phyloP scores from a whole-genome alignment of 2,888 invertebrate genomes.

The Lochmaea crataegi region DNA sequence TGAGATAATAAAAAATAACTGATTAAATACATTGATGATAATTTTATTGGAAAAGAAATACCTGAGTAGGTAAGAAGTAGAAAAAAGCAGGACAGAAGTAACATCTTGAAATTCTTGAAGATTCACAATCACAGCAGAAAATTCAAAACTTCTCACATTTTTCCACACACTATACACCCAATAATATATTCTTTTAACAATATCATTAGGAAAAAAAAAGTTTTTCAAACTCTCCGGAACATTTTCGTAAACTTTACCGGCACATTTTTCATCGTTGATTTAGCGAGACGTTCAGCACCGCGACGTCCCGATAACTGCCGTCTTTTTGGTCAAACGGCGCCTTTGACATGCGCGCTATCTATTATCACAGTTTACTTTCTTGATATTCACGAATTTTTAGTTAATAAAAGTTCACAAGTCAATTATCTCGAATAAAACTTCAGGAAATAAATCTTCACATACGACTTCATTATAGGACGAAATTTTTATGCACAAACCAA shows the following conservation, averaged over 20 bases:
- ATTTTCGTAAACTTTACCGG: slow-evolving; percentile 28
- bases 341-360: slow-evolving; percentile 52
- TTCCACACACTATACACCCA: slow-evolving; percentile 30
- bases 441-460: neutral
- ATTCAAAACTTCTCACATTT: slow-evolving; percentile 44
- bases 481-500: too few relatives aligned
- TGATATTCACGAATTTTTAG: neutral
- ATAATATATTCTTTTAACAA: neutral
- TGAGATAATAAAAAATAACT: too few relatives aligned
- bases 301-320: slow-evolving; percentile 53
- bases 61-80: slow-evolving; percentile 49
- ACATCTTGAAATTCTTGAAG: slow-evolving; percentile 46
- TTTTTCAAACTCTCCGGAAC: slow-evolving; percentile 22
- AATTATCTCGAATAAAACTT: neutral
- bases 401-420: neutral
- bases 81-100: slow-evolving; percentile 46
- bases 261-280: slow-evolving; percentile 28
- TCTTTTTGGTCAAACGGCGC: slow-evolving; percentile 45
- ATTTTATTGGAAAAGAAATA: slow-evolving; percentile 7
- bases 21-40: too few relatives aligned
- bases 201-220: slow-evolving; percentile 1
- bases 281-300: slow-evolving; percentile 50
- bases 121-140: slow-evolving; percentile 24
- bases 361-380: slow-evolving; percentile 30
- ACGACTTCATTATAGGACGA: neutral